Conservation (phyloP, 1,140 invertebrate genomes). For the Euura lappo region DNA sequence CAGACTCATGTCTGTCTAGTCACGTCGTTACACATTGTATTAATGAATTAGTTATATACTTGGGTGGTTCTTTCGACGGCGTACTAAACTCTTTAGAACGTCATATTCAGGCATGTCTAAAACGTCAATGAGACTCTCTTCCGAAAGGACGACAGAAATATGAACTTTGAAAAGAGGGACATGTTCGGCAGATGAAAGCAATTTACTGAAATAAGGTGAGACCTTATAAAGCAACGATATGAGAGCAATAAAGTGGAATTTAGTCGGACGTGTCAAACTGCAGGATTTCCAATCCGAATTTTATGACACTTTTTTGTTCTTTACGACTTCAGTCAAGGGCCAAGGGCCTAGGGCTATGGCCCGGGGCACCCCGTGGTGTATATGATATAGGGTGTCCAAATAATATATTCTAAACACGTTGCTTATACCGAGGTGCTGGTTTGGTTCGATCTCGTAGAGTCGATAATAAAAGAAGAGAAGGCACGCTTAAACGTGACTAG, state of each 20-base stretch:
- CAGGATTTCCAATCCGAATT: not conserved
- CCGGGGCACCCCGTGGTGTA: not conserved
- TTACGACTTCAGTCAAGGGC: not conserved
- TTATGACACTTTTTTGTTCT: not conserved
- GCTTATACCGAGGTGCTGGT: not conserved
- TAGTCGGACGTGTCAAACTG: not conserved
- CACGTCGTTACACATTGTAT: no score
- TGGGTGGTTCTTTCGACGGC: no score
- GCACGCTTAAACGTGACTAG: conserved; percentile 35
- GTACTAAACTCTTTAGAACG: no score
- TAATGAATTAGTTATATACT: no score
- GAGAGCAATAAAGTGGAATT: not conserved
- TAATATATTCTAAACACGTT: conserved; percentile 7
- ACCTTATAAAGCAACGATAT: not conserved
- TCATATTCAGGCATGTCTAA: no score
- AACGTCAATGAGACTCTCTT: no score
- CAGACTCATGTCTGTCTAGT: no score
- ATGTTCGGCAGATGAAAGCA: no score
- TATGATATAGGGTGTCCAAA: conserved; percentile 2
- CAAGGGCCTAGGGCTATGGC: not conserved
- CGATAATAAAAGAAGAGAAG: conserved; percentile 8
- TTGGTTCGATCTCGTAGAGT: not conserved
- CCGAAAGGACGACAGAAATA: no score
- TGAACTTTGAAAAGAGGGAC: no score
- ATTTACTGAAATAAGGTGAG: no score